phyloP scores from a whole-genome alignment of 2,113 vertebrate species.

The Vanacampus margaritifer region DNA sequence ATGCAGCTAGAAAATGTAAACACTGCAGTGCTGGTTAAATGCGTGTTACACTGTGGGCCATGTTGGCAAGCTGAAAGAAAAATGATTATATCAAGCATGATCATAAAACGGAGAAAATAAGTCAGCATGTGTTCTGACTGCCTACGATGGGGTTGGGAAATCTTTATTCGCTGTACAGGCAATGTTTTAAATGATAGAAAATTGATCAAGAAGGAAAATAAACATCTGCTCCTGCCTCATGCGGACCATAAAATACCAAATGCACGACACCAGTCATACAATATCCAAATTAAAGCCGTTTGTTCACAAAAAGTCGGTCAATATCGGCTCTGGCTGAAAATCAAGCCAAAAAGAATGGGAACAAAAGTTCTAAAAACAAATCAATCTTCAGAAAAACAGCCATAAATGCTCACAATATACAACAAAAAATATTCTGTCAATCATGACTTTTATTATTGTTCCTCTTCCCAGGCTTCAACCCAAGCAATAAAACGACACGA shows the following conservation, averaged over 20 bases:
- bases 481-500: neutral
- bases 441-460: neutral
- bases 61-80: neutral
- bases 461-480: neutral
- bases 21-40: neutral
- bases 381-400: neutral
- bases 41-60: neutral
- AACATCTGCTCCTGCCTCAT: neutral
- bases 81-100: neutral
- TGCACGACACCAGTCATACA: neutral
- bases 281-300: neutral
- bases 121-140: neutral
- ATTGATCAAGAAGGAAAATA: neutral
- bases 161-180: neutral
- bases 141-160: neutral
- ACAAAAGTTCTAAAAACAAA: neutral
- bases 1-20: neutral
- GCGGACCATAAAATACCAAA: neutral
- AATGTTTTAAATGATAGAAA: neutral
- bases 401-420: neutral
- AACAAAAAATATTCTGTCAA: neutral
- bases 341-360: neutral
- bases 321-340: constrained; percentile 1
- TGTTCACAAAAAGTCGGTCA: neutral
- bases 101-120: neutral